phyloP scores from a whole-genome alignment of 2,797 vertebrate species.

The Anabacerthia variegaticeps region DNA sequence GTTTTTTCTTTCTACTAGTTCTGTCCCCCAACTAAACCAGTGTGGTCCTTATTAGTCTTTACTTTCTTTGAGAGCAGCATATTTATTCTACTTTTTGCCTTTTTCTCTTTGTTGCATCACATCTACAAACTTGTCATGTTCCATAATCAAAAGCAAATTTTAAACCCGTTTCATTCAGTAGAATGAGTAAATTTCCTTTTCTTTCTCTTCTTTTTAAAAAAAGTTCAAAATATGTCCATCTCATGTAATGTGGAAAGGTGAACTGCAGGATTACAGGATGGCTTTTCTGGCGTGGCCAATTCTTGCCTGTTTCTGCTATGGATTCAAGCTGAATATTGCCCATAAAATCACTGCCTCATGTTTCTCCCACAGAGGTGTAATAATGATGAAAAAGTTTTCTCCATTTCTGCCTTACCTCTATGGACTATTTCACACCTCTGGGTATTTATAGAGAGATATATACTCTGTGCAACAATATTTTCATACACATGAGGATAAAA shows the following conservation, averaged over 20 bases:
- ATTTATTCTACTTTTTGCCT: neutral
- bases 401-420: neutral
- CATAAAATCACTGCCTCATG: neutral
- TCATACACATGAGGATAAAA: neutral
- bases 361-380: neutral
- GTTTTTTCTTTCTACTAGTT: neutral
- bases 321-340: neutral
- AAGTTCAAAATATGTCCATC: neutral
- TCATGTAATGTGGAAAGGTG: neutral
- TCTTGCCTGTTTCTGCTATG: neutral
- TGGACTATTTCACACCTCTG: neutral
- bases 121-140: neutral
- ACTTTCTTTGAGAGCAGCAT: neutral
- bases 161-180: neutral
- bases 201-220: neutral
- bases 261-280: neutral
- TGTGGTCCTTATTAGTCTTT: neutral
- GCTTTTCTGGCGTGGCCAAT: neutral
- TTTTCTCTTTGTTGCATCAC: conserved; percentile 16
- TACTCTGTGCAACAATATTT: neutral
- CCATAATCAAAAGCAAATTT: neutral
- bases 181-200: neutral
- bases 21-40: neutral
- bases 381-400: neutral
- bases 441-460: neutral